These are phyloP conservation scores for Pogonocherus hispidulus DNA, from an alignment of 2,888 invertebrate genomes.

Conservation along the genomic window DNA sequence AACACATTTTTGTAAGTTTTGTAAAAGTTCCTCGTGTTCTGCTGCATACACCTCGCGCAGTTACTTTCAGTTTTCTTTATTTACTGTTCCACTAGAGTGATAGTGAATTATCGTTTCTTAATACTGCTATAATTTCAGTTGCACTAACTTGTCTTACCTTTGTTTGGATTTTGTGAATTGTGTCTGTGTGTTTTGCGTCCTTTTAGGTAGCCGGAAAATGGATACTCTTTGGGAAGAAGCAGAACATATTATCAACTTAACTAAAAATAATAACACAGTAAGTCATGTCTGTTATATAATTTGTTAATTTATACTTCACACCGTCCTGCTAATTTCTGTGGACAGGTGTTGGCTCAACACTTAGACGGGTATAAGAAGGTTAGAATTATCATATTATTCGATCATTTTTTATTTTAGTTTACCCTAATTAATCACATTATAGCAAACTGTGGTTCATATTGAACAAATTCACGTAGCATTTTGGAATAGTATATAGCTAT, in stretches of 20 bases:
- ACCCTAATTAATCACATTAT: too few species aligned
- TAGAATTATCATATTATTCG: too few species aligned
- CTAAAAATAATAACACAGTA: constrained; percentile 49
- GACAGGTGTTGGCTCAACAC: not conserved
- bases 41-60: constrained; percentile 26
- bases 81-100: constrained; percentile 30
- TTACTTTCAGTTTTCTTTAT: constrained; percentile 45
- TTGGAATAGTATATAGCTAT: too few species aligned
- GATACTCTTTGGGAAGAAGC: constrained; percentile 53
- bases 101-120: constrained; percentile 31
- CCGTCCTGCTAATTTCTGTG: not conserved
- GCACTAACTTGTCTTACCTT: constrained; percentile 2
- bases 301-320: constrained; percentile 4
- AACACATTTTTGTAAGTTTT: constrained; percentile 49
- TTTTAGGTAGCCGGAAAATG: constrained; percentile 35
- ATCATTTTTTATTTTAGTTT: too few species aligned
- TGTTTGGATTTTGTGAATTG: constrained; percentile 27
- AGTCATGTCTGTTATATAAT: constrained; percentile 27
- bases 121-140: constrained; percentile 4
- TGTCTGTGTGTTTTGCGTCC: constrained; percentile 34
- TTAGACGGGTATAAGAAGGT: too few species aligned
- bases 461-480: too few species aligned
- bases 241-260: constrained; percentile 49
- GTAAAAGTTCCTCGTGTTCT: constrained; percentile 46
- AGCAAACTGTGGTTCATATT: too few species aligned